Percentiles rank a stretch among this genome's conserved stretches.
These are phyloP conservation scores for Xiphophorus maculatus DNA, from an alignment of 2,113 vertebrate genomes.

Conservation along the genomic window DNA sequence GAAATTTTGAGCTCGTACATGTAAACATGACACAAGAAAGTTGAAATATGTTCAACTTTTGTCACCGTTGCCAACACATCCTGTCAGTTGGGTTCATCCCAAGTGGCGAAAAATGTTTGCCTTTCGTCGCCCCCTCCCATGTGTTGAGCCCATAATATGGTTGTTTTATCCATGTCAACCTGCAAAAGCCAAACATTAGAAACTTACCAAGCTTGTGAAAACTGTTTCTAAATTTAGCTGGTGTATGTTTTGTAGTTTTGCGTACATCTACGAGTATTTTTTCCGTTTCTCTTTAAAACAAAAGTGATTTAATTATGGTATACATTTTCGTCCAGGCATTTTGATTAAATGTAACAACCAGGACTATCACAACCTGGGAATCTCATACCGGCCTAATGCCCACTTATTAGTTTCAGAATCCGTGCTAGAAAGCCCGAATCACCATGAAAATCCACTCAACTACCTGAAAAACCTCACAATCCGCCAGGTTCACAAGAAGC, in stretches of 20 bases:
- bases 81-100: too few relatives aligned
- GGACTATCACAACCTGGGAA: neutral
- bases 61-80: too few relatives aligned
- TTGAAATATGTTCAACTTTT: too few relatives aligned
- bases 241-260: neutral
- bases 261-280: neutral
- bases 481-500: slow-evolving; percentile 15
- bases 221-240: neutral
- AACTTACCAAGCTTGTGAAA: neutral
- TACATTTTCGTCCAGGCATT: too few relatives aligned
- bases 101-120: too few relatives aligned
- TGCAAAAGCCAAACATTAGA: neutral
- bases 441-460: slow-evolving; percentile 14
- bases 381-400: slow-evolving; percentile 4
- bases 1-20: too few relatives aligned
- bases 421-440: slow-evolving; percentile 32
- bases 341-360: neutral
- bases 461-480: slow-evolving; percentile 12
- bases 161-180: too few relatives aligned
- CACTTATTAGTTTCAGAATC: neutral
- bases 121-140: too few relatives aligned
- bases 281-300: too few relatives aligned
- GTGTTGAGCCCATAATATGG: too few relatives aligned
- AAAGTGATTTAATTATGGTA: too few relatives aligned
- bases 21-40: too few relatives aligned